Conservation (phyloP, 2,797 vertebrate genomes). For the Sebastes matsubarae region DNA sequence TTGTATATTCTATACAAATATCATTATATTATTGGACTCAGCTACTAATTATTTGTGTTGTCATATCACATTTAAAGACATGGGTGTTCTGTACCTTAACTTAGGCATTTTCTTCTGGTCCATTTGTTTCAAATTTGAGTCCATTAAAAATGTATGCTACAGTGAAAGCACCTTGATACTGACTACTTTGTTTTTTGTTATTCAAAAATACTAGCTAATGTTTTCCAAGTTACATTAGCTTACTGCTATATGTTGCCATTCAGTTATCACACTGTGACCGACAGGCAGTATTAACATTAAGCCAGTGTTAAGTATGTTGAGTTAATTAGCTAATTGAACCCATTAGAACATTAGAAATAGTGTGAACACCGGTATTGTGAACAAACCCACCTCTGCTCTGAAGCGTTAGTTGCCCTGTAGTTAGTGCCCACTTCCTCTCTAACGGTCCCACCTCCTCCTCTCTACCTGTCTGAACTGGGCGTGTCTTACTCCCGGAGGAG, state of each 20-base stretch:
- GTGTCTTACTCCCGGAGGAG: conserved; percentile 24
- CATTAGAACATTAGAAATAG: neutral
- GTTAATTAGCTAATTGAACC: too few species aligned
- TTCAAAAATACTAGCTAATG: neutral
- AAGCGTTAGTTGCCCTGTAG: neutral
- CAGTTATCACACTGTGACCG: neutral
- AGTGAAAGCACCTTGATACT: neutral
- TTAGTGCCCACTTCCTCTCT: neutral
- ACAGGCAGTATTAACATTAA: neutral
- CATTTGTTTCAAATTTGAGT: neutral
- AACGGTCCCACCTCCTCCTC: neutral
- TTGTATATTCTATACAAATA: neutral
- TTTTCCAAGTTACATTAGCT: neutral
- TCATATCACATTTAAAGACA: neutral
- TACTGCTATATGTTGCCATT: neutral
- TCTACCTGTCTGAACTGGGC: conserved; percentile 63
- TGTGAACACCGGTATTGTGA: too few species aligned
- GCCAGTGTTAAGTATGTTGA: neutral
- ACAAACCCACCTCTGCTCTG: neutral
- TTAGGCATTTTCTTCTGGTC: neutral
- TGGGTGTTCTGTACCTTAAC: neutral
- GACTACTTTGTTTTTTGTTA: neutral
- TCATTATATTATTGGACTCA: neutral
- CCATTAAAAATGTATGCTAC: neutral
- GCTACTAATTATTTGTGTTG: neutral